Base-by-base conservation (phyloP, 2,888 invertebrate genomes). In the Parthenolecanium corni region DNA sequence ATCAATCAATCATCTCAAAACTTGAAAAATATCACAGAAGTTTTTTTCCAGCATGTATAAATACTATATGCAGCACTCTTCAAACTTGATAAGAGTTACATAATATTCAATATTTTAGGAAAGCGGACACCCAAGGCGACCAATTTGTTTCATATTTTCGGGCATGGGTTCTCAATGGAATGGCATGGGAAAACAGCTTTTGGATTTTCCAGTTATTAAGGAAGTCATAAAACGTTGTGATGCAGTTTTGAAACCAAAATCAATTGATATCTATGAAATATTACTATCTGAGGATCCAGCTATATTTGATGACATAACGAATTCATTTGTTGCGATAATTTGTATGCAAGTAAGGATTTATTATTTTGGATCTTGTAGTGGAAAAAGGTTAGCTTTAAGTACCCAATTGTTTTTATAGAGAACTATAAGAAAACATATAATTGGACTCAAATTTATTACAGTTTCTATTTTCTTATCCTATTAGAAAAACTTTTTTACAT, bases 81-180 rank as follows among this genome's bases (percentile, higher is more conserved):
- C n/a, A n/a, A n/a, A n/a, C n/a, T n/a, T n/a, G n/a, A n/a, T n/a
- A n/a, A n/a, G n/a, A n/a, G n/a, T 40, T 14, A 40, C n/a, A 2
- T n/a, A 40, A 18, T 16, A 1, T 18, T 31, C 18, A 44, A 44
- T 23, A 20, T 9, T 9, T 4, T 20, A 57, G 57, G 20, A 36
- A 14, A 47, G 36, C 36, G 58, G 58, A 31, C 31, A 53, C 16
- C 24, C 16, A 21, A 65, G 61, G 53, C 70, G 76, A 3, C 82
- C 82, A 49, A 69, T 77, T 36, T 86, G 84, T 83, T 85, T 80
- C 70, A 76, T 85, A 20, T 85, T 82, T 74, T 81, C 85, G 64
- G 86, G 86, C 36, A 86, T 86, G 85, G 86, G 85, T 11, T 80
- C 81, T 21, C 85, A 86, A 72, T 92, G 90, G 90, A 76, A 82